phyloP scores from a whole-genome alignment of 2,888 invertebrate species.

The Altica lythri region DNA sequence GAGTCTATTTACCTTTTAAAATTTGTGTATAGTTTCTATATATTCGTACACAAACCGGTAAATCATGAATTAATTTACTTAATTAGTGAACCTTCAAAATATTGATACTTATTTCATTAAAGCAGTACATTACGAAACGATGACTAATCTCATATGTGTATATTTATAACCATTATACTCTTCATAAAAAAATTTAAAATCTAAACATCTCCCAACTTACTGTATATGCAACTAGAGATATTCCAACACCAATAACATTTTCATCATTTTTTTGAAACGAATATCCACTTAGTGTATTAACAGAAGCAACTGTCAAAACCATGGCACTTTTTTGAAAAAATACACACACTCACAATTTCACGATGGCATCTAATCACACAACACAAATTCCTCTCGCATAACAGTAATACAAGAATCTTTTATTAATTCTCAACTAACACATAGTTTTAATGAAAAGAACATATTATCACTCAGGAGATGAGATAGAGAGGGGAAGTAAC shows the following conservation, averaged over 20 bases:
- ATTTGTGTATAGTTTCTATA: neutral
- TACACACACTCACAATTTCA: slow-evolving; percentile 3
- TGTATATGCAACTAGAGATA: slow-evolving; percentile 25
- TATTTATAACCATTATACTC: slow-evolving; percentile 3
- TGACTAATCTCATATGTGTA: slow-evolving; percentile 11
- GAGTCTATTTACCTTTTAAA: neutral
- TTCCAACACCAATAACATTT: slow-evolving; percentile 32
- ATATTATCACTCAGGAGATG: slow-evolving; percentile 1
- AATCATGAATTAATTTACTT: slow-evolving; percentile 2
- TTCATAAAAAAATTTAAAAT: neutral
- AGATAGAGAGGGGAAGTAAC: slow-evolving; percentile 9
- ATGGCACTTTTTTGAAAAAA: slow-evolving; percentile 39
- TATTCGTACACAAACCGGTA: no score
- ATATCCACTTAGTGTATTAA: slow-evolving; percentile 49
- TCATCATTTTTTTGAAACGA: slow-evolving; percentile 42
- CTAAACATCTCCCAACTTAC: slow-evolving; percentile 10
- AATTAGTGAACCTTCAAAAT: slow-evolving; percentile 22
- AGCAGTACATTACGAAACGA: slow-evolving; percentile 19
- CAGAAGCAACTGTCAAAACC: slow-evolving; percentile 53
- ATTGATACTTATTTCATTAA: slow-evolving; percentile 20
- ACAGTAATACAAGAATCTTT: neutral
- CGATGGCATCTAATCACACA: neutral
- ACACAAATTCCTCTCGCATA: neutral
- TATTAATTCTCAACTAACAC: neutral
- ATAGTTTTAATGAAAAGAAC: slow-evolving; percentile 19